These are phyloP conservation scores for Trichoplusia ni DNA, from an alignment of 1,140 invertebrate species.

Conservation along the genomic window DNA sequence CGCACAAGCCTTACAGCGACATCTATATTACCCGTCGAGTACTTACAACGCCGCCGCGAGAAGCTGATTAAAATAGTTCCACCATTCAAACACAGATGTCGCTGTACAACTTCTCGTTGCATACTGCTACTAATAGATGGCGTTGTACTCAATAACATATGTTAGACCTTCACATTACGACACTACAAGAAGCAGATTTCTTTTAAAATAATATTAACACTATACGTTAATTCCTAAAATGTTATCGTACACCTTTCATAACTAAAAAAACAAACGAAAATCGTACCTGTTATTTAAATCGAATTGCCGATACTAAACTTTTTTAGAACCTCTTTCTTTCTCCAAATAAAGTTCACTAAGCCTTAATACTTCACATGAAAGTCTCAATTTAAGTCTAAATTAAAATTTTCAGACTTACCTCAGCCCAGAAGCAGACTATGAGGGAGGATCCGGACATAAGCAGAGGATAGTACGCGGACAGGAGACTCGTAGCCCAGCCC, in stretches of 20 bases:
- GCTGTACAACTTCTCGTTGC: not conserved
- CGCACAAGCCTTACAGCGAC: not conserved
- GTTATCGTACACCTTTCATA: no score
- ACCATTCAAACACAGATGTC: not conserved
- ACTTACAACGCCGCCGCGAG: no score
- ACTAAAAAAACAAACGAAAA: no score
- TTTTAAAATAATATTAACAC: not conserved
- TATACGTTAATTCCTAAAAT: not conserved
- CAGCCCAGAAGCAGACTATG: constrained; percentile 97
- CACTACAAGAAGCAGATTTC: not conserved
- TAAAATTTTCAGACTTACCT: constrained; percentile 84
- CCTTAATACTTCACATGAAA: no score
- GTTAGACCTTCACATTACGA: not conserved
- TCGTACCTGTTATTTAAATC: no score
- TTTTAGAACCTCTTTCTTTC: no score
- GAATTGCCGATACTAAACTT: no score
- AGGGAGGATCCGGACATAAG: constrained; percentile 94
- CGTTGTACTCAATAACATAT: not conserved
- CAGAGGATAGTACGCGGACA: constrained; percentile 95
- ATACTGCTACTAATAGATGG: not conserved
- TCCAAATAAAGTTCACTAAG: no score
- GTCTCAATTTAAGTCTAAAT: not conserved
- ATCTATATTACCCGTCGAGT: no score
- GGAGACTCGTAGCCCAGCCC: constrained; percentile 91
- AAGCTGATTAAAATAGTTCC: not conserved